These are phyloP conservation scores for Hermatobates lingyangjiaoensis DNA, from an alignment of 1,140 invertebrate genomes.

Conservation along the genomic window DNA sequence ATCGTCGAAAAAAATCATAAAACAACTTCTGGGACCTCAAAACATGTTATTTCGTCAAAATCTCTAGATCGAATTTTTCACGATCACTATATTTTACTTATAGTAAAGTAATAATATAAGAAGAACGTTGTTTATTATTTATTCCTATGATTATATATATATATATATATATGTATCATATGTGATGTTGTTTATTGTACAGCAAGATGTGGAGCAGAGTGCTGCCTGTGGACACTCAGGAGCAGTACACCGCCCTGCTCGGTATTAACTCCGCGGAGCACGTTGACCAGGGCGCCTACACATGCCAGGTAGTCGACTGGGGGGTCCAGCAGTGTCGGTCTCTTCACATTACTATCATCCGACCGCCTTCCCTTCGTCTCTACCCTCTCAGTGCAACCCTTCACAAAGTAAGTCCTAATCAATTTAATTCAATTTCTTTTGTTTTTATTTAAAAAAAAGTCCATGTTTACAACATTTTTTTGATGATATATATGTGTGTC, in stretches of 20 bases:
- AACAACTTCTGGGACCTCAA: too few relatives aligned
- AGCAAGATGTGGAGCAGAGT: constrained; percentile 27
- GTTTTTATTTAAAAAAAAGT: background rate
- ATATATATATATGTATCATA: too few relatives aligned
- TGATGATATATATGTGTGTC: background rate
- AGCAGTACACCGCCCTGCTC: constrained; percentile 44
- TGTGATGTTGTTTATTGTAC: too few relatives aligned
- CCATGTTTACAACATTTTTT: background rate
- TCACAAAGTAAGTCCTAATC: constrained; percentile 36
- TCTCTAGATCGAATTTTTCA: too few relatives aligned
- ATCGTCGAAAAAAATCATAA: too few relatives aligned
- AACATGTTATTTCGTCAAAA: too few relatives aligned
- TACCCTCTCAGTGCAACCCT: constrained; percentile 52
- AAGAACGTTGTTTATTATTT: too few relatives aligned
- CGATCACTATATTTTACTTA: too few relatives aligned
- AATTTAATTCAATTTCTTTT: too few relatives aligned
- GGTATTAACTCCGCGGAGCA: constrained; percentile 38
- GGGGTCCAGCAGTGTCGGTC: constrained; percentile 53
- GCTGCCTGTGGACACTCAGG: constrained; percentile 36
- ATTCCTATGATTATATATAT: too few relatives aligned
- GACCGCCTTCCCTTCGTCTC: constrained; percentile 44
- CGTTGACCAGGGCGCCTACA: constrained; percentile 49
- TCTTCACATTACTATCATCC: constrained; percentile 39
- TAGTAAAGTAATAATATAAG: too few relatives aligned
- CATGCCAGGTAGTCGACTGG: constrained; percentile 49